Base-by-base conservation (phyloP, 2,888 invertebrate species). In the Auanema sp. region DNA sequence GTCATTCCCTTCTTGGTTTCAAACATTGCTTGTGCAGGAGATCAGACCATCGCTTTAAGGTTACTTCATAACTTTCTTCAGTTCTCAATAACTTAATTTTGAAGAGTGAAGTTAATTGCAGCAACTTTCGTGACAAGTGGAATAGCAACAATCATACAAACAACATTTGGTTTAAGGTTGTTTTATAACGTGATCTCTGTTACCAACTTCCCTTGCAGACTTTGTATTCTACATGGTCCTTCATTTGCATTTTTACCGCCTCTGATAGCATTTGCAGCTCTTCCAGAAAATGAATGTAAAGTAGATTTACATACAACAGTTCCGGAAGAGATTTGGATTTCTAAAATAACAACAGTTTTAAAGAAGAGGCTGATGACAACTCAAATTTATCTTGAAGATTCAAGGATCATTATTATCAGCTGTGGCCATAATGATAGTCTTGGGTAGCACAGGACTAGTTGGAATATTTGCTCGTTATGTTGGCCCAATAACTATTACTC, bases 221-320 rank as follows among this genome's bases (percentile, higher is more conserved):
- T 81, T 23, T 79, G 78, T 0, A 72, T 81, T n/a, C 71, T 81
- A 1, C 82, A 81, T 59, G 81, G 81, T 10, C 79, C 81, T 10
- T 76, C 79, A 16, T 83, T 81, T 54, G 80, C 81, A 6, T 81
- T 83, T 52, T 62, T 81, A 21, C 81, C 81, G 10, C 75, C 81
- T 5, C 55, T 81, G 0, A 54, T 75, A 25, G 79, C 79, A 1
- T 79, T 80, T 58, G 72, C 69, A 24, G 52, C 67, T 23, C 65
- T 77, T 42, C 75, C 62, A 16, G 62, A 56, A 51, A 62, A 75
- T 55, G n/a, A 62, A 40, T 81, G 81, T 58, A 61, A 64, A 8
- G 66, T 66, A 12, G 65, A 66, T 4, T 61, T 63, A 11, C 56
- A 72, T 61, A 75, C 72, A 18, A 41, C 64, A 10, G 77, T 79